Conservation (phyloP, 1,140 invertebrate genomes). For the Oscheius sp. region DNA sequence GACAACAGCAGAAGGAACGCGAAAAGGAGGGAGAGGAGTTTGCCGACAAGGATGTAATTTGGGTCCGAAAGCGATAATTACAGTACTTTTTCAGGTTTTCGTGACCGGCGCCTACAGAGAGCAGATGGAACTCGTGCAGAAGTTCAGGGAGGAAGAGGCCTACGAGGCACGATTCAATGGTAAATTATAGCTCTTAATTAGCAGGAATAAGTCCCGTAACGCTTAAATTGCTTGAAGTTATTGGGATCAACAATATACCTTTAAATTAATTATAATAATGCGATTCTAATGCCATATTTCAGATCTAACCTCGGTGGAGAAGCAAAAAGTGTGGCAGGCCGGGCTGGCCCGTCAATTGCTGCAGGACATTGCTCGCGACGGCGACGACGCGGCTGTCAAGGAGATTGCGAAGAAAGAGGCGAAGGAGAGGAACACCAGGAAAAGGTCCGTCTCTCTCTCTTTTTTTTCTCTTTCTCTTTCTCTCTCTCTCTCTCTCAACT, state of each 20-base stretch:
- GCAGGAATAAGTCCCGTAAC: too few relatives aligned
- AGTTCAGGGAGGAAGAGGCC: slow-evolving; percentile 39
- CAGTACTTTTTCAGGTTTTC: slow-evolving; percentile 28
- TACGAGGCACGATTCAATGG: slow-evolving; percentile 33
- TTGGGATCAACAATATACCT: too few relatives aligned
- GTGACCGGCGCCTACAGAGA: slow-evolving; percentile 48
- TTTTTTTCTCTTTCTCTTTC: slow-evolving; percentile 1
- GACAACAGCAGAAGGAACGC: slow-evolving; percentile 50
- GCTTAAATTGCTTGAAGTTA: too few relatives aligned
- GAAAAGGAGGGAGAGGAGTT: slow-evolving; percentile 46
- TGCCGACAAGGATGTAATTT: slow-evolving; percentile 47
- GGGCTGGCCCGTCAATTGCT: slow-evolving; percentile 31
- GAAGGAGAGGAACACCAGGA: slow-evolving; percentile 7
- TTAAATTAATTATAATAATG: background rate
- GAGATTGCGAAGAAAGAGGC: slow-evolving; percentile 16
- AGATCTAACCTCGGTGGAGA: slow-evolving; percentile 36
- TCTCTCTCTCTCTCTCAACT: too few relatives aligned
- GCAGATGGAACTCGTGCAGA: slow-evolving; percentile 43
- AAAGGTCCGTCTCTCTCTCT: background rate
- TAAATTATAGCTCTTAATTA: too few relatives aligned
- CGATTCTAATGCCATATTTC: slow-evolving; percentile 5
- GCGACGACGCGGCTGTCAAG: slow-evolving; percentile 8
- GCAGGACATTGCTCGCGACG: slow-evolving; percentile 25
- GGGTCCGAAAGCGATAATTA: background rate
- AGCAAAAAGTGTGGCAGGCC: slow-evolving; percentile 43